Conservation (phyloP, 2,797 vertebrate species). For the Chaenodraco wilsoni region DNA sequence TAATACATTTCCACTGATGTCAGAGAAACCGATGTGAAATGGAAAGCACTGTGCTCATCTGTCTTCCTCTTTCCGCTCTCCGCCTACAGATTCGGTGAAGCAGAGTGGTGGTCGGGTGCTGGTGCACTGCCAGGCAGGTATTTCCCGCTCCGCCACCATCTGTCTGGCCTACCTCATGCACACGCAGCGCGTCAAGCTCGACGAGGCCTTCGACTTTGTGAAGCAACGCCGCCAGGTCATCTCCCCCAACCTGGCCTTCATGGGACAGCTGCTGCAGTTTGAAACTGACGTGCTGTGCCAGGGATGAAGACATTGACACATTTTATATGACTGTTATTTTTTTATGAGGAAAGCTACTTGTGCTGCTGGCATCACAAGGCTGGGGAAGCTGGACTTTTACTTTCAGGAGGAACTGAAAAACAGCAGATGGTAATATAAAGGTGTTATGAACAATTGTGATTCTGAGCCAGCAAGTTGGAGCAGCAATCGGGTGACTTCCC, state of each 20-base stretch:
- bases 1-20: constrained; percentile 8
- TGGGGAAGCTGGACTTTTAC: constrained; percentile 5
- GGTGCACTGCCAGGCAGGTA: constrained; percentile 92
- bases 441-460: constrained; percentile 37
- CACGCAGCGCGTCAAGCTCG: constrained; percentile 84
- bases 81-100: constrained; percentile 86
- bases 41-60: constrained; percentile 22
- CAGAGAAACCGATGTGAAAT: constrained; percentile 21
- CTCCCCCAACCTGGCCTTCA: constrained; percentile 90
- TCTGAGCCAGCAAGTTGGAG: constrained; percentile 51
- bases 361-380: constrained; percentile 53
- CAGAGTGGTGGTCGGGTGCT: constrained; percentile 86
- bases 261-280: constrained; percentile 91
- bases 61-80: constrained; percentile 39
- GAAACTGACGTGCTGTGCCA: constrained; percentile 89
- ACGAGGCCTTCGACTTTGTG: constrained; percentile 90
- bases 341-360: constrained; percentile 21
- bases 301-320: constrained; percentile 55
- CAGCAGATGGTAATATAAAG: constrained; percentile 13
- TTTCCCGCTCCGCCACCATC: constrained; percentile 91
- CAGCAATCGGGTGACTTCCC: constrained; percentile 44
- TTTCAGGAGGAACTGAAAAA: constrained; percentile 27
- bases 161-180: constrained; percentile 91
- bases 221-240: constrained; percentile 88
- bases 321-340: constrained; percentile 3